Evolutionary conservation across 1,140 invertebrate species (phyloP), one percentile per base, ranked within the genome.

Genomic region (Onthophagus taurus): DNA sequence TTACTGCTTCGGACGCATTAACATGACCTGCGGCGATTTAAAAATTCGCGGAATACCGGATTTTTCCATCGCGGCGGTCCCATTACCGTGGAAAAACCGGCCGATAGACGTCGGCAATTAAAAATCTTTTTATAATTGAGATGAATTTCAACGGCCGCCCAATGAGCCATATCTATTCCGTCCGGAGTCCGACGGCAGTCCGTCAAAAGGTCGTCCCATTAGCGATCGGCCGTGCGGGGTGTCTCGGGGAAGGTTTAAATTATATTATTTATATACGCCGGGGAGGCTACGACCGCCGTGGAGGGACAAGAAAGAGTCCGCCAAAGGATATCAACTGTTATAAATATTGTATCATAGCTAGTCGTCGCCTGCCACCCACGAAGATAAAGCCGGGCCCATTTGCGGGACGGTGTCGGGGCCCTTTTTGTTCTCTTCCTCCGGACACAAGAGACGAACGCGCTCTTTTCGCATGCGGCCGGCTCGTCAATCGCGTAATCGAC

Each of bases 61-160:
- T n/a, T n/a, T n/a, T n/a, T n/a, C n/a, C n/a, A n/a, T n/a, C n/a
- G n/a, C n/a, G n/a, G n/a, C n/a, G n/a, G n/a, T n/a, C n/a, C n/a
- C n/a, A n/a, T n/a, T n/a, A n/a, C 17, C 5, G 13, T 7, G 46
- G 45, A 52, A 50, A 52, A 55, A 52, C 24, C 31, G 37, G 20
- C 31, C 43, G 47, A 54, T 51, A 52, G 48, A 48, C 42, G 13
- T 12, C 45, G 48, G 48, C 55, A 57, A 54, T 57, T 57, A 54
- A 57, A 57, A 54, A 53, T 53, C 39, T 54, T 57, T 57, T 57
- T 54, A 53, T 57, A 57, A 57, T 50, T 52, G 44, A 48, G 44
- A 52, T 48, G 52, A 52, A 53, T 54, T 52, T 47, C 47, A 54
- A 54, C 31, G 19, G 39, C 34, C 13, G 19, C 31, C 38, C 50